Evolutionary conservation across 1,140 invertebrate species (phyloP), one percentile per base, ranked within the genome.

Genomic region (Eubasilissa regina): DNA sequence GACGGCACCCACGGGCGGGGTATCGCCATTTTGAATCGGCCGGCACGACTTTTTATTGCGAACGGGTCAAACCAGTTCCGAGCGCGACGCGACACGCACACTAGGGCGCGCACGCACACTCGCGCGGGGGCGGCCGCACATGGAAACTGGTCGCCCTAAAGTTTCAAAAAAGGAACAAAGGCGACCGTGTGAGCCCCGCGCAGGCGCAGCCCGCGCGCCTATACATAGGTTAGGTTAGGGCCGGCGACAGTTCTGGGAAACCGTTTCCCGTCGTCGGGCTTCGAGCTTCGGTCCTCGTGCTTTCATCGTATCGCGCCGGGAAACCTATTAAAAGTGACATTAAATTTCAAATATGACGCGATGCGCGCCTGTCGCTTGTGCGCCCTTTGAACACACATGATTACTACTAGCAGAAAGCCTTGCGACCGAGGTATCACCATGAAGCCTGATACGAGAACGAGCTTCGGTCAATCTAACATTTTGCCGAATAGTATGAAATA

Each of bases 1-100:
- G 53, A 51, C 13, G 47, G 45, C 70, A 4, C 53, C 17, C 17
- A 55, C 17, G 53, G 53, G 1, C n/a, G 17, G 53, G 53, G 1
- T n/a, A 56, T 73, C 70, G 70, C 53, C 48, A 73, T 53, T 56
- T 73, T 17, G 70, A 21, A 55, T 55, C 70, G 73, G 19, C 35
- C 68, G 4, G 51, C 56, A 75, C 53, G 66, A 70, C 66, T 51
- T 70, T 70, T 70, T 70, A 70, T 70, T 70, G 45, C 66, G 66
- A 70, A 51, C 66, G 66, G 66, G 66, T 70, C 44, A 19, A 48
- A 70, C 66, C 66, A 51, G 66, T 70, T 70, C 45, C 66, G 9
- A 3, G 15, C 66, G 25, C 15, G 45, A 48, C 66, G 12, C 66
- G 15, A 15, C 60, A 13, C 60, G n/a, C 60, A 64, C 60, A 43